phyloP scores from a whole-genome alignment of 1,140 invertebrate genomes.

The Drosophila mojavensis region DNA sequence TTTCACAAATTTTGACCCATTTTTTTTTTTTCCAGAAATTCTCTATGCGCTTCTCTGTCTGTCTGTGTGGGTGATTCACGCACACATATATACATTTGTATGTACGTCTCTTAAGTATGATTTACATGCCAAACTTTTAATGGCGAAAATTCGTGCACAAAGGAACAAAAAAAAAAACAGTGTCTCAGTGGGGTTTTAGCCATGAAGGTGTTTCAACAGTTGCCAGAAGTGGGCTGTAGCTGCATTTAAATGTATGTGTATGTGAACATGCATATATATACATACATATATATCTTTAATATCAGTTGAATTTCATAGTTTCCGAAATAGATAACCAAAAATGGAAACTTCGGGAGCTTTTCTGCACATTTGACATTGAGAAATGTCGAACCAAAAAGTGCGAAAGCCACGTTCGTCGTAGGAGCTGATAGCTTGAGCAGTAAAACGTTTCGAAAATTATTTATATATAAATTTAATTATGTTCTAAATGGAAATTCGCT shows the following conservation, averaged over 20 bases:
- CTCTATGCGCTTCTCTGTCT: slow-evolving; percentile 1
- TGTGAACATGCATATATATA: background rate
- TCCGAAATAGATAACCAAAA: background rate
- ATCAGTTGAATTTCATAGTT: background rate
- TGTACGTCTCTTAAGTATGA: slow-evolving; percentile 35
- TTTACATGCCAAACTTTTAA: slow-evolving; percentile 50
- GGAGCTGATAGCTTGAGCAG: too few species aligned
- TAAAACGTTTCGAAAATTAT: too few species aligned
- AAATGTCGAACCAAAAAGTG: too few species aligned
- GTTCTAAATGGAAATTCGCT: background rate
- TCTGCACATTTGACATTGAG: too few species aligned
- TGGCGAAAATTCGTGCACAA: slow-evolving; percentile 30
- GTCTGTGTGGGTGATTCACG: background rate
- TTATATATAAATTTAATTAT: background rate
- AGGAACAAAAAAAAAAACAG: slow-evolving; percentile 19
- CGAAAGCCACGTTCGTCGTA: too few species aligned
- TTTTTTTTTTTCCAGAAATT: slow-evolving; percentile 6
- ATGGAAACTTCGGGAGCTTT: too few species aligned
- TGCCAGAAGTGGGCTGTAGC: background rate
- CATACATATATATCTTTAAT: background rate
- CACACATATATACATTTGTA: background rate
- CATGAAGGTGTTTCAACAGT: slow-evolving; percentile 4
- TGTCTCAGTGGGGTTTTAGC: slow-evolving; percentile 2
- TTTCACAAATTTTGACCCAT: slow-evolving; percentile 26
- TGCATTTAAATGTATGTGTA: background rate